Evolutionary conservation across 1,140 invertebrate genomes (phyloP).

Genomic region (Drosophila nebulosa): DNA sequence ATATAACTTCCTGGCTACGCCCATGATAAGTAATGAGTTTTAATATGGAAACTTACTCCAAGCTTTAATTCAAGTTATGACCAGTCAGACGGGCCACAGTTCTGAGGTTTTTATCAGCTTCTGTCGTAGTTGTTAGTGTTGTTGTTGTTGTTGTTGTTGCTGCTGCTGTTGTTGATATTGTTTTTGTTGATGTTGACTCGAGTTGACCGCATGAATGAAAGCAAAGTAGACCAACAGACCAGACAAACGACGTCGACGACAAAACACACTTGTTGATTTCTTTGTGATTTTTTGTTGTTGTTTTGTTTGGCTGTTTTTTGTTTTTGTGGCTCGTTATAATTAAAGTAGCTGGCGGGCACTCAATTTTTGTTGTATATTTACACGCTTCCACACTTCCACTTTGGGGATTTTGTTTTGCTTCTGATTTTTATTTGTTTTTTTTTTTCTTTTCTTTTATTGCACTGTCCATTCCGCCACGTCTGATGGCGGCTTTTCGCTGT

Average conservation of each 20-base stretch:
- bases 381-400: slow-evolving; percentile 32
- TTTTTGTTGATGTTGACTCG: slow-evolving; percentile 32
- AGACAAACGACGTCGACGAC: slow-evolving; percentile 27
- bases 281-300: slow-evolving; percentile 28
- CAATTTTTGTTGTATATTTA: slow-evolving; percentile 28
- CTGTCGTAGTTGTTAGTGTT: slow-evolving; percentile 18
- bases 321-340: slow-evolving; percentile 36
- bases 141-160: slow-evolving; percentile 12
- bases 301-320: background rate
- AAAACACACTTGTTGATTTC: slow-evolving; percentile 75
- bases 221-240: slow-evolving; percentile 41
- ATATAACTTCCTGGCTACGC: background rate
- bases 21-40: background rate
- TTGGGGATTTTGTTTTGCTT: slow-evolving; percentile 44
- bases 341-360: slow-evolving; percentile 43
- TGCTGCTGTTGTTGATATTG: background rate
- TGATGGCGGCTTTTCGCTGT: background rate
- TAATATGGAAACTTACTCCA: slow-evolving; percentile 32
- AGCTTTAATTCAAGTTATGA: slow-evolving; percentile 29
- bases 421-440: slow-evolving; percentile 48
- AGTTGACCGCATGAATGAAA: slow-evolving; percentile 73
- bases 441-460: slow-evolving; percentile 53
- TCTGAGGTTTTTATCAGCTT: slow-evolving; percentile 45
- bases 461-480: slow-evolving; percentile 33
- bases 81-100: slow-evolving; percentile 14